Percentiles rank a stretch among this genome's conserved stretches.
Evolutionary conservation across 2,888 invertebrate species (phyloP).

Genomic region (Aspidiotus rigidus): DNA sequence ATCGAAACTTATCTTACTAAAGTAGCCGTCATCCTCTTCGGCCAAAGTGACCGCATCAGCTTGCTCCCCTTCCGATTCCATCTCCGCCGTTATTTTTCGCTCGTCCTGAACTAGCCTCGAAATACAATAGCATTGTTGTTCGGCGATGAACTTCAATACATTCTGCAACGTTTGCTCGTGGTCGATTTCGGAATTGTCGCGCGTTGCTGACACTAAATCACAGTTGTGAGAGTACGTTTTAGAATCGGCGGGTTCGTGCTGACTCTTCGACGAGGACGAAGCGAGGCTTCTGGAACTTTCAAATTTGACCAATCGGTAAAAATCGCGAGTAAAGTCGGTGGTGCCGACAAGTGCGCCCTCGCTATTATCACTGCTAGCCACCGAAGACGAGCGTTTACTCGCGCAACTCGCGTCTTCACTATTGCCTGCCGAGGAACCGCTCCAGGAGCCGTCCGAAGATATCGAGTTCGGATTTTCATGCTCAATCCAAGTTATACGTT

Average conservation of each 20-base stretch:
- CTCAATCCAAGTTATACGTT: conserved; percentile 3
- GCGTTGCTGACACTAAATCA: conserved; percentile 28
- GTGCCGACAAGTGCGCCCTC: conserved; percentile 52
- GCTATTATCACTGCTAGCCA: conserved; percentile 40
- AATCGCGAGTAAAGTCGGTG: conserved; percentile 67
- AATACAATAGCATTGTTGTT: conserved; percentile 62
- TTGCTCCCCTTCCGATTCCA: not conserved
- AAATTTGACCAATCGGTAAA: conserved; percentile 69
- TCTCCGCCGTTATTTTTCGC: conserved; percentile 39
- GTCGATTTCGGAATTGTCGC: conserved; percentile 44
- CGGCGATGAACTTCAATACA: conserved; percentile 64
- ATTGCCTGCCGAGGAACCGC: conserved; percentile 5
- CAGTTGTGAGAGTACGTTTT: conserved; percentile 22
- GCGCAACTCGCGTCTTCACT: conserved; percentile 35
- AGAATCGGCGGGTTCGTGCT: conserved; percentile 11
- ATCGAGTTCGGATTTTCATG: conserved; percentile 24
- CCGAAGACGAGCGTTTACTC: conserved; percentile 53
- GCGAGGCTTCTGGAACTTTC: conserved; percentile 66
- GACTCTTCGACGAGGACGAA: conserved; percentile 38
- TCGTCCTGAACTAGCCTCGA: conserved; percentile 51
- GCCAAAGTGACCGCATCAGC: conserved; percentile 31
- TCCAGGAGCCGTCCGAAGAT: conserved; percentile 16
- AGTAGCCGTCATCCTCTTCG: conserved; percentile 24
- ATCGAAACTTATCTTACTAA: conserved; percentile 28
- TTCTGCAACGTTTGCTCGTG: conserved; percentile 62